Evolutionary conservation across 2,797 vertebrate species (phyloP).

Genomic region (Myoxocephalus aenaeus): DNA sequence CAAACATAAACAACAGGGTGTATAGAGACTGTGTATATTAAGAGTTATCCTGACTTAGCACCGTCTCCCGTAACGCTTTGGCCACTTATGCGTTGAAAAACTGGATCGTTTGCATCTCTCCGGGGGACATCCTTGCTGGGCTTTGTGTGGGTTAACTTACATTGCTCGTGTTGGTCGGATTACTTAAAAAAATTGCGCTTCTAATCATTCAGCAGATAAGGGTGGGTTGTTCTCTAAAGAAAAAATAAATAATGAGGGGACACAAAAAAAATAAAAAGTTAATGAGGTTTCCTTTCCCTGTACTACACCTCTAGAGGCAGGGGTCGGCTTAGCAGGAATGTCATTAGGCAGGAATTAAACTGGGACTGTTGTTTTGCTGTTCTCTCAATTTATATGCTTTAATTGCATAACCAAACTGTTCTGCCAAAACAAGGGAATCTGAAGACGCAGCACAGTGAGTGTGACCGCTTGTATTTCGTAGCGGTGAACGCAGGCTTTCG

Average conservation of each 20-base stretch:
- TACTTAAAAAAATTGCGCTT: slow-evolving; percentile 61
- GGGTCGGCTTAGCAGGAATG: slow-evolving; percentile 78
- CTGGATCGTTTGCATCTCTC: slow-evolving; percentile 68
- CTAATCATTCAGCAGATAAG: slow-evolving; percentile 78
- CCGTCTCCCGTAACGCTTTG: slow-evolving; percentile 38
- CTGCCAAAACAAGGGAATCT: slow-evolving; percentile 57
- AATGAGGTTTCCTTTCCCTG: slow-evolving; percentile 82
- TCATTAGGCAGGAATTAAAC: slow-evolving; percentile 82
- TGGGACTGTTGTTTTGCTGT: slow-evolving; percentile 77
- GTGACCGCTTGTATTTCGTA: slow-evolving; percentile 25
- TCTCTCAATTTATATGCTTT: slow-evolving; percentile 80
- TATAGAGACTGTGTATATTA: slow-evolving; percentile 13
- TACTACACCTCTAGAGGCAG: slow-evolving; percentile 76
- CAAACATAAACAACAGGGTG: background rate
- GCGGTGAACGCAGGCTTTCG: slow-evolving; percentile 1
- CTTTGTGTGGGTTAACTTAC: slow-evolving; percentile 59
- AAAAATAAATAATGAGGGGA: slow-evolving; percentile 59
- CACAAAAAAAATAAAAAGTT: slow-evolving; percentile 56
- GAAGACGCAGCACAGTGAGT: slow-evolving; percentile 45
- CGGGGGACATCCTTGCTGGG: slow-evolving; percentile 60
- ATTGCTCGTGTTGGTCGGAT: slow-evolving; percentile 48
- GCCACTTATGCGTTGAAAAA: slow-evolving; percentile 48
- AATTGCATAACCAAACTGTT: slow-evolving; percentile 76
- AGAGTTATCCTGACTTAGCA: slow-evolving; percentile 1
- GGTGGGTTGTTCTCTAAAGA: slow-evolving; percentile 44